Base-by-base conservation (phyloP, 2,888 invertebrate genomes). In the Rotaria macrura region DNA sequence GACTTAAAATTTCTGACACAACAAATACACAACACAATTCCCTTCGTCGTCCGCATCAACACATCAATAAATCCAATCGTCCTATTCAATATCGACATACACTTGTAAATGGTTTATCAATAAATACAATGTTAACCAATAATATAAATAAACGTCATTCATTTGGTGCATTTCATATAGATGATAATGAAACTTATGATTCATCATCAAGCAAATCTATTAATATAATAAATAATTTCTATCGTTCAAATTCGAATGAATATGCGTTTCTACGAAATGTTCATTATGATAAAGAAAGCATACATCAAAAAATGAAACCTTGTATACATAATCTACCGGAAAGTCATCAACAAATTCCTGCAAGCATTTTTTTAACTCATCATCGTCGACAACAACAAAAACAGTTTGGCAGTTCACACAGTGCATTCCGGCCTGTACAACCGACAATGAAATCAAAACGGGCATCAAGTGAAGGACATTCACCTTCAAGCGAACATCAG, bases 401-500 rank as follows among this genome's bases (percentile, higher is more conserved):
- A 12, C 74, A 79, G 43, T 79, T 79, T 43, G 79, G 79, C n/a
- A 79, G 79, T 43, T 79, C 79, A 79, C 43, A 79, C 14, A 79
- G 79, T 43, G 79, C 79, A 79, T 79, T 79, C 43, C 79, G 79
- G 25, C 79, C 74, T n/a, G 79, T 79, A n/a, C 40, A 79, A 79
- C 79, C 79, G 6, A 43, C 40, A 25, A 34, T 20, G 20, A 40
- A 79, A 40, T 43, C 40, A 0, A 79, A 43, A n/a, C 79, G 79
- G 23, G 43, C 79, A 25, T 79, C 79, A 40, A 79, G 79, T 43
- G 79, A 79, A 79, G 79, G 79, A 2, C 79, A 79, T 43, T 79
- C 79, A 43, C 79, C 79, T 17, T 65, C 65, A 38, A n/a, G 23
- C n/a, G 79, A 79, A 43, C 43, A 25, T 23, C 43, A 40, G 43